Base-by-base conservation (phyloP, 1,140 invertebrate species). In the Drosophila nannoptera region DNA sequence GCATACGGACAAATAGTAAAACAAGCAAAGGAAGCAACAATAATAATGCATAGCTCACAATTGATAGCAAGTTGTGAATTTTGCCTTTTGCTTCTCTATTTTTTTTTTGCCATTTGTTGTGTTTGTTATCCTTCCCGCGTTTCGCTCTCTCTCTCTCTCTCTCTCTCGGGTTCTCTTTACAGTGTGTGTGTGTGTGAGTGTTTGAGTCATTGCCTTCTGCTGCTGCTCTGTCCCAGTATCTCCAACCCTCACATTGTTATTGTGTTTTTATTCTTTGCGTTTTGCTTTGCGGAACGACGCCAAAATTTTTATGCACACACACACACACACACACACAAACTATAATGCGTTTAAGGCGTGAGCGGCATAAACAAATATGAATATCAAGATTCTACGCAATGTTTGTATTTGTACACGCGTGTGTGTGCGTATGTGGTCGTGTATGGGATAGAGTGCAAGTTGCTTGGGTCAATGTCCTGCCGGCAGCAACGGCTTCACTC, bases 171-270 rank as follows among this genome's bases (percentile, higher is more conserved):
- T 22, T 22, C 1, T 22, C 22, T 22, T 22, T 22, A 22, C 22
- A 22, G 22, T 56, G 54, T 67, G 55, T 61, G 32, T 59, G 56
- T 61, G 33, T 50, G 16, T n/a, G n/a, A 16, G 3, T 54, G 52
- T 65, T 42, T 52, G 48, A 50, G 64, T 63, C n/a, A 45, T 33
- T 43, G 38, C n/a, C 38, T 60, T 49, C 22, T 59, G 31, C 42
- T 31, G n/a, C 45, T 48, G 42, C 45, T 16, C 22, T 46, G 14
- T 55, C 38, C 14, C 31, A 11, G 40, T 45, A 40, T 58, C 9
- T 69, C 40, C 68, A 70, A 70, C 68, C 68, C 68, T 40, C 50
- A 42, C 36, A 16, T 56, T 56, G 8, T 52, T 58, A 9, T 69
- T 52, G 40, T 22, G 22, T 22, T 22, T 22, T 52, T 54, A 29